These are phyloP conservation scores for Pteropus alecto DNA, from an alignment of 2,113 vertebrate genomes.

Conservation along the genomic window DNA sequence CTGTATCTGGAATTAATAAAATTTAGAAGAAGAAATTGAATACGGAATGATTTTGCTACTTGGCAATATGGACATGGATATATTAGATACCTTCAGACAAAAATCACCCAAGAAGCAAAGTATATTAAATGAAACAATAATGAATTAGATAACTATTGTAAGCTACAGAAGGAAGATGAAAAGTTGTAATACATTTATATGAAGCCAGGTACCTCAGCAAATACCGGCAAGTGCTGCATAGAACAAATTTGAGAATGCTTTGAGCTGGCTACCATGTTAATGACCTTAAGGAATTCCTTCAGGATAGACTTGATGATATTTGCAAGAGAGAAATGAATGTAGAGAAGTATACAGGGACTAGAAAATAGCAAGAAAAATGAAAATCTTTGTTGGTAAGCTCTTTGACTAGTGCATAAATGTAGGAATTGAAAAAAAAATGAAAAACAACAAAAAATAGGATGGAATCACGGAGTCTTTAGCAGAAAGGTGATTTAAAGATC, in stretches of 20 bases:
- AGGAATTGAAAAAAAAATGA: background rate
- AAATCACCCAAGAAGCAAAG: background rate
- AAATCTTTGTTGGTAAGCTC: slow-evolving; percentile 11
- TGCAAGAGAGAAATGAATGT: slow-evolving; percentile 29
- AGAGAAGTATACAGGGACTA: background rate
- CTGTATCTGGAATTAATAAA: slow-evolving; percentile 49
- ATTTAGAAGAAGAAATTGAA: slow-evolving; percentile 36
- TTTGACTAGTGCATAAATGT: background rate
- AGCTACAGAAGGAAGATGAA: background rate
- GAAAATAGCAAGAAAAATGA: slow-evolving; percentile 65
- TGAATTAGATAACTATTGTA: background rate
- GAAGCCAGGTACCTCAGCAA: background rate
- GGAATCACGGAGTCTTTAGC: background rate
- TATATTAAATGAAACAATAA: slow-evolving; percentile 6
- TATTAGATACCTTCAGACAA: background rate
- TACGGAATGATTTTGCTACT: slow-evolving; percentile 42
- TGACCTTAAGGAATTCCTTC: slow-evolving; percentile 46
- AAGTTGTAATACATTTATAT: slow-evolving; percentile 1
- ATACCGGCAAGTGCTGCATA: background rate
- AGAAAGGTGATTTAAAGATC: background rate
- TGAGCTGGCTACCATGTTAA: background rate
- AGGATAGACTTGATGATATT: slow-evolving; percentile 30
- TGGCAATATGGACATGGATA: background rate
- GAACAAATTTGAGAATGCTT: slow-evolving; percentile 35
- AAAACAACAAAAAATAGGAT: background rate